Evolutionary conservation across 2,797 vertebrate genomes (phyloP).

Genomic region (Threskiornis aethiopicus): DNA sequence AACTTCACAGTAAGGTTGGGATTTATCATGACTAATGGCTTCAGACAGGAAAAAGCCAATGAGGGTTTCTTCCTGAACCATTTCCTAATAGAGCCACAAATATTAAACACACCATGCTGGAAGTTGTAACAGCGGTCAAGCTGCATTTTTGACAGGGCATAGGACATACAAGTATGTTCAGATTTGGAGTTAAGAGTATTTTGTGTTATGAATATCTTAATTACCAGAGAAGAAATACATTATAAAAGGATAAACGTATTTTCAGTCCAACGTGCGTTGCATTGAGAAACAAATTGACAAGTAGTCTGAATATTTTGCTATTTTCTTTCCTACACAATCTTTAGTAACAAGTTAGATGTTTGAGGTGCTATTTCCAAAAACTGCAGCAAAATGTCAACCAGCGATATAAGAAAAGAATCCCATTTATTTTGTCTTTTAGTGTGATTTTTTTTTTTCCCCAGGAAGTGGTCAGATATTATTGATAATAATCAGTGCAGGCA

Average conservation of each 20-base stretch:
- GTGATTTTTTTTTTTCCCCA: neutral
- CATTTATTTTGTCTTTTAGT: conserved; percentile 62
- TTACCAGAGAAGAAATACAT: conserved; percentile 69
- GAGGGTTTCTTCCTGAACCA: conserved; percentile 52
- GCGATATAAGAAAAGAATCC: conserved; percentile 57
- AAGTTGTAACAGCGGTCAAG: conserved; percentile 69
- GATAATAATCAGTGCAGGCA: conserved; percentile 94
- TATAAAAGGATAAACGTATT: conserved; percentile 55
- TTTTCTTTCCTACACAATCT: conserved; percentile 58
- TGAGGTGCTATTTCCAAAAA: conserved; percentile 64
- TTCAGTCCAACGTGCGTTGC: conserved; percentile 73
- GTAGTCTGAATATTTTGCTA: conserved; percentile 49
- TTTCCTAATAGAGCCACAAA: conserved; percentile 68
- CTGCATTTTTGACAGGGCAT: conserved; percentile 44
- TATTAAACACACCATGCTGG: conserved; percentile 63
- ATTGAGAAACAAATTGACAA: conserved; percentile 66
- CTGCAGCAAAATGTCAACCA: conserved; percentile 69
- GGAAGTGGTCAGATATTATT: conserved; percentile 81
- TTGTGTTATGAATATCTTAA: conserved; percentile 51
- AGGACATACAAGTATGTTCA: conserved; percentile 66
- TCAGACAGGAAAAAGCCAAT: conserved; percentile 50
- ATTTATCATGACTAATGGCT: conserved; percentile 71
- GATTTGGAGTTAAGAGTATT: conserved; percentile 58
- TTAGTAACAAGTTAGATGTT: conserved; percentile 67
- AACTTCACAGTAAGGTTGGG: conserved; percentile 70